Evolutionary conservation across 2,888 invertebrate genomes (phyloP), one percentile per base, ranked within the genome.

Genomic region (Caenorhabditis wallacei): DNA sequence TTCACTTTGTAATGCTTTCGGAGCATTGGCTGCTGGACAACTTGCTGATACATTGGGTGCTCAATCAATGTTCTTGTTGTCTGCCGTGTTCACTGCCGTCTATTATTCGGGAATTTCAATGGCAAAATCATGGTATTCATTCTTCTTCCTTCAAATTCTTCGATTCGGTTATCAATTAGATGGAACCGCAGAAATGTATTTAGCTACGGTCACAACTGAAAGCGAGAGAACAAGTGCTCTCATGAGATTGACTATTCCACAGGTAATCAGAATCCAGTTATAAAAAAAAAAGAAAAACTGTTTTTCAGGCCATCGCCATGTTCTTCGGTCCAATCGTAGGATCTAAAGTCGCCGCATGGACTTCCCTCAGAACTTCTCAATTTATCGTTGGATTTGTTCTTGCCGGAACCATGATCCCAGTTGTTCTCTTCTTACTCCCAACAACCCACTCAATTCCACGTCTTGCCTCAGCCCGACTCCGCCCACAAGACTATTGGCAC

Each of bases 91-190:
- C 59, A 92, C 92, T 18, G 86, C 89, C 11, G 43, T 90, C 22
- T 92, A 91, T 81, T 92, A 92, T 79, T 86, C 88, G n/a, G 89
- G 89, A 20, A 88, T 91, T 24, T 88, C 90, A 3, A 66, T 89
- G 69, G 87, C 89, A 35, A 81, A 84, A 3, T 84, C 85, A 7
- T 91, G 89, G 89, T 88, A 86, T 61, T 74, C 87, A 2, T 92
- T 92, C 89, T 89, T 92, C 84, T 85, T 91, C 80, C 85, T 91
- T 10, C 80, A 91, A 88, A 78, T 91, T 26, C 74, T 92, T 20
- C 88, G 92, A 26, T 74, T 92, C 68, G 92, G 91, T 20, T 92
- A 90, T 80, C 92, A 92, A 69, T 84, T 92, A 26, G 92, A 92
- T 78, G 86, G 87, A 76, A 91, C 90, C 18, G 91, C 91, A 20